Percentiles rank a stretch among this genome's conserved stretches.
Conservation (phyloP, 2,113 vertebrate genomes). For the Turdus rufiventris region DNA sequence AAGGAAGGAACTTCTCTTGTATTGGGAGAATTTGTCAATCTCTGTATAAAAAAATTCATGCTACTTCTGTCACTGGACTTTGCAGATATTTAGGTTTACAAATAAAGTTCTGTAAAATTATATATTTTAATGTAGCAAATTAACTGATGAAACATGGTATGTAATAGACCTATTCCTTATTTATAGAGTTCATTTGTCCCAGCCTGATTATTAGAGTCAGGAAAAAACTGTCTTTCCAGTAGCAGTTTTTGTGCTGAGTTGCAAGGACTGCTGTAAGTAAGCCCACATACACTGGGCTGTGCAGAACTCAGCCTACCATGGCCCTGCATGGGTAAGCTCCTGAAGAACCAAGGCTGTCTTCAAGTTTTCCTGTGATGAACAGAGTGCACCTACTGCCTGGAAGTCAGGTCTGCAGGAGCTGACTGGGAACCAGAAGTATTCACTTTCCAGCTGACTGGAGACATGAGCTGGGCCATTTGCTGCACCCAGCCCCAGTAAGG, state of each 20-base stretch:
- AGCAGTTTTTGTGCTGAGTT: not conserved
- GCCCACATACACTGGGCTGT: not conserved
- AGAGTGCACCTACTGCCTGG: not conserved
- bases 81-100: not conserved
- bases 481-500: not conserved
- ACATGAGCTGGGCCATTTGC: not conserved
- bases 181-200: not conserved
- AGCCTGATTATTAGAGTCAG: not conserved
- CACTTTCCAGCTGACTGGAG: not conserved
- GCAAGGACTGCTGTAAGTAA: not conserved
- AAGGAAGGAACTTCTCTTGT: not conserved
- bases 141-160: not conserved
- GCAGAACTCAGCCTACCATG: not conserved
- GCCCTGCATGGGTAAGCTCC: not conserved
- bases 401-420: not conserved
- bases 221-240: not conserved
- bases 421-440: not conserved
- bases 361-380: fast-evolving
- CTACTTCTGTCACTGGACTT: not conserved
- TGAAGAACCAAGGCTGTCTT: not conserved
- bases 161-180: not conserved
- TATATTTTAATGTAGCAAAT: not conserved
- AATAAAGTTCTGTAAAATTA: not conserved
- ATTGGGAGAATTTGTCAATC: not conserved
- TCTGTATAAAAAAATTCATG: not conserved